Conservation (phyloP, 2,888 invertebrate genomes). For the Noctuana brunneofusca region DNA sequence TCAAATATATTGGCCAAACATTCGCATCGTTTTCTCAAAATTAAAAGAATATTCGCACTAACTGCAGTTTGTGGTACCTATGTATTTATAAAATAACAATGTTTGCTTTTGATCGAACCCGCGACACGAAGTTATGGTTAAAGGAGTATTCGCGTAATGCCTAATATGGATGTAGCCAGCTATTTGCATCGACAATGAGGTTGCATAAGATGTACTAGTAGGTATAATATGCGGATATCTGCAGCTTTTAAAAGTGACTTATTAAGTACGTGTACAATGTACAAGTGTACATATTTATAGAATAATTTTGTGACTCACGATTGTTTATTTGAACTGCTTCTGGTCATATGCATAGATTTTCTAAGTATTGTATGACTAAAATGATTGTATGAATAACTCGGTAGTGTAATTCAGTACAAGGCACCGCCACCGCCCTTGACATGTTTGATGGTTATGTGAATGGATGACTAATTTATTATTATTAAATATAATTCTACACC, state of each 20-base stretch:
- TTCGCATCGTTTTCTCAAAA: no score
- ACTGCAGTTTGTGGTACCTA: no score
- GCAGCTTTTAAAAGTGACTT: conserved; percentile 31
- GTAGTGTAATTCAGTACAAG: conserved; percentile 40
- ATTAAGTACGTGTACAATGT: background rate
- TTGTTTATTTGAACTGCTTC: conserved; percentile 62
- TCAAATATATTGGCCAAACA: no score
- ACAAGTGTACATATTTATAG: conserved; percentile 20
- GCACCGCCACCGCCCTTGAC: conserved; percentile 49
- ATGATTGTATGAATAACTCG: conserved; percentile 52
- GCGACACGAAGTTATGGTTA: background rate
- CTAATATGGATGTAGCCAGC: conserved; percentile 28
- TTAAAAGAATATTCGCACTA: no score
- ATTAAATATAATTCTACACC: no score
- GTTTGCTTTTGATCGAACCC: background rate
- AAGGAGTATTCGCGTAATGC: conserved; percentile 20
- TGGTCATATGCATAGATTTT: conserved; percentile 61
- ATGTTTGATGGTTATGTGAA: conserved; percentile 54
- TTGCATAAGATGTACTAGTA: conserved; percentile 28
- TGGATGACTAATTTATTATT: conserved; percentile 51
- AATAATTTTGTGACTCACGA: conserved; percentile 55
- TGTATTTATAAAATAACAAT: no score
- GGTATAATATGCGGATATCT: conserved; percentile 30
- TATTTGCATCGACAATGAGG: conserved; percentile 20
- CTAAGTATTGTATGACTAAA: conserved; percentile 64